phyloP scores from a whole-genome alignment of 2,888 invertebrate species.

The Limnephilus auricula region DNA sequence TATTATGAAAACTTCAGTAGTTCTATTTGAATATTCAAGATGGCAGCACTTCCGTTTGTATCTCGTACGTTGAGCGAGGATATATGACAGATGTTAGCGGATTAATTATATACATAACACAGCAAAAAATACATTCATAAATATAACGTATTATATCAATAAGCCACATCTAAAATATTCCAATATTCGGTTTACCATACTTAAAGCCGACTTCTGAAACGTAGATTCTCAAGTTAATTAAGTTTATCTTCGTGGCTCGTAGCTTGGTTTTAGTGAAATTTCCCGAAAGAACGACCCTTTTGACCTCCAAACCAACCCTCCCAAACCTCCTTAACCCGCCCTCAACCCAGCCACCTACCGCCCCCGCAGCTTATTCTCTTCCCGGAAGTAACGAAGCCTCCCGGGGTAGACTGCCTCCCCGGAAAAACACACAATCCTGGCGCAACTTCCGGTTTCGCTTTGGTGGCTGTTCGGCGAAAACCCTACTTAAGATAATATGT shows the following conservation, averaged over 20 bases:
- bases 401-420: constrained; percentile 36
- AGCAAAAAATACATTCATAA: no score
- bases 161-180: no score
- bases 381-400: constrained; percentile 39
- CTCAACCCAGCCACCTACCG: not conserved
- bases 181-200: not conserved
- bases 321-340: not conserved
- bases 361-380: constrained; percentile 7
- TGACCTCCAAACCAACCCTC: constrained; percentile 27
- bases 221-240: not conserved
- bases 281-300: constrained; percentile 42
- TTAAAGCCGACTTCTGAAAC: not conserved
- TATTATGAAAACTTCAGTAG: no score
- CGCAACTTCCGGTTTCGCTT: constrained; percentile 34
- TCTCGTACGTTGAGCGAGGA: no score
- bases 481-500: not conserved
- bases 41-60: no score
- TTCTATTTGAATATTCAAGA: no score
- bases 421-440: constrained; percentile 34
- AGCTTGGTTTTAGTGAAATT: not conserved
- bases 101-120: no score
- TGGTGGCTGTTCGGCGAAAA: constrained; percentile 18
- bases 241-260: not conserved
- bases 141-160: no score
- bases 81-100: no score